Conservation (phyloP, 2,888 invertebrate genomes). For the Agrochola lychnidis region DNA sequence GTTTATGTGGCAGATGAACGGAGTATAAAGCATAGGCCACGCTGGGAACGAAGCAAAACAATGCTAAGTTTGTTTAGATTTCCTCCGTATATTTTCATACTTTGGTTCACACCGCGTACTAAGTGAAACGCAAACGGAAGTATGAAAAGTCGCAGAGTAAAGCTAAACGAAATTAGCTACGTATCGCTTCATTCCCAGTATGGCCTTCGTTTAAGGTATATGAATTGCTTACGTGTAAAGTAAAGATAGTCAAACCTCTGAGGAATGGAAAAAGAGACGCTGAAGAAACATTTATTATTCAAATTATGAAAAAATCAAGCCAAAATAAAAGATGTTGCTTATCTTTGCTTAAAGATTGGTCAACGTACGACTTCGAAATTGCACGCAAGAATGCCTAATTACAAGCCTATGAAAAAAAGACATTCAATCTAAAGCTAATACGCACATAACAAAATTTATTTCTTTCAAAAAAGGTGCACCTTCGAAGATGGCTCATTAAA, state of each 20-base stretch:
- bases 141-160: no score
- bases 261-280: neutral
- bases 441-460: slow-evolving; percentile 62
- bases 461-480: slow-evolving; percentile 74
- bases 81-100: no score
- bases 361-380: neutral
- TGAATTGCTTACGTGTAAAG: neutral
- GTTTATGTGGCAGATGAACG: slow-evolving; percentile 25
- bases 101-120: no score
- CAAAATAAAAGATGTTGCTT: neutral
- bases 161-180: no score
- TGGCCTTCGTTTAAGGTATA: neutral
- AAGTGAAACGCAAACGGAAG: no score
- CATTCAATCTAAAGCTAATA: slow-evolving; percentile 46
- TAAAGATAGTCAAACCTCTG: no score
- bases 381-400: slow-evolving; percentile 1
- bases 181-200: no score
- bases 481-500: slow-evolving; percentile 78
- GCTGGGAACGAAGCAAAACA: no score
- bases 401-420: slow-evolving; percentile 4
- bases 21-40: neutral
- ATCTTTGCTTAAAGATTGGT: neutral
- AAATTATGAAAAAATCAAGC: neutral
- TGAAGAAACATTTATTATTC: neutral
- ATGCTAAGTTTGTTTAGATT: no score